A percentile compares a stretch with the other conserved stretches of the same genome.
phyloP scores from a whole-genome alignment of 37 sponge, comb jelly and placozoan species.

The Mnemiopsis leidyi region DNA sequence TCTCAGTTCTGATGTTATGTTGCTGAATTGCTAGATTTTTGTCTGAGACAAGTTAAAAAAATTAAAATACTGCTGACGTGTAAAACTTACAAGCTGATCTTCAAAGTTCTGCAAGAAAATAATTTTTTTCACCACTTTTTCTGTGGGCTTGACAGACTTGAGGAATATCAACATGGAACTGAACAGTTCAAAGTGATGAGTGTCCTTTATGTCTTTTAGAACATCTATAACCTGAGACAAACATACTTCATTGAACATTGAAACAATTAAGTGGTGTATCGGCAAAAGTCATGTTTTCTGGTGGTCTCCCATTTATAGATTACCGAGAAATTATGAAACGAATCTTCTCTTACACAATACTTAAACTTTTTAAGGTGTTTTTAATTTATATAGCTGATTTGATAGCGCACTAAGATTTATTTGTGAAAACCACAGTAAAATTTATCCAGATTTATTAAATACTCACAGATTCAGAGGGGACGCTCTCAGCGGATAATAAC shows the following conservation, averaged over 20 bases:
- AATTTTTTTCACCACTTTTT: conserved; percentile 35
- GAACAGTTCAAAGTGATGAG: conserved; percentile 46
- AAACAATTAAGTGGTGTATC: too few relatives aligned
- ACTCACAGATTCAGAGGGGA: conserved; percentile 52
- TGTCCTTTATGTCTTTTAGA: conserved; percentile 48
- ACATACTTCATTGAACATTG: too few relatives aligned
- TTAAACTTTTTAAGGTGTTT: too few relatives aligned
- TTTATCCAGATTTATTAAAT: not conserved
- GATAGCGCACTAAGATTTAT: not conserved
- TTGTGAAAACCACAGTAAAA: not conserved
- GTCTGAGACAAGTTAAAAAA: too few relatives aligned
- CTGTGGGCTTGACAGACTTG: conserved; percentile 58
- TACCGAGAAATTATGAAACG: too few relatives aligned
- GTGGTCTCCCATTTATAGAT: too few relatives aligned
- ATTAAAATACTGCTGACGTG: too few relatives aligned
- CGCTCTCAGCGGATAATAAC: conserved; percentile 85
- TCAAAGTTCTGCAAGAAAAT: conserved; percentile 62
- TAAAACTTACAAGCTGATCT: conserved; percentile 31
- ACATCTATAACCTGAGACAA: conserved; percentile 42
- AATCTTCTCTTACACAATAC: too few relatives aligned
- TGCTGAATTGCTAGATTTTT: not conserved
- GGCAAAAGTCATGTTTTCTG: too few relatives aligned
- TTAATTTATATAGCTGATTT: too few relatives aligned
- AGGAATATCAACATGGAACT: conserved; percentile 59
- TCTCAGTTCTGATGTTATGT: not conserved